Evolutionary conservation across 2,797 vertebrate species (phyloP).

Genomic region (Lagorchestes hirsutus): DNA sequence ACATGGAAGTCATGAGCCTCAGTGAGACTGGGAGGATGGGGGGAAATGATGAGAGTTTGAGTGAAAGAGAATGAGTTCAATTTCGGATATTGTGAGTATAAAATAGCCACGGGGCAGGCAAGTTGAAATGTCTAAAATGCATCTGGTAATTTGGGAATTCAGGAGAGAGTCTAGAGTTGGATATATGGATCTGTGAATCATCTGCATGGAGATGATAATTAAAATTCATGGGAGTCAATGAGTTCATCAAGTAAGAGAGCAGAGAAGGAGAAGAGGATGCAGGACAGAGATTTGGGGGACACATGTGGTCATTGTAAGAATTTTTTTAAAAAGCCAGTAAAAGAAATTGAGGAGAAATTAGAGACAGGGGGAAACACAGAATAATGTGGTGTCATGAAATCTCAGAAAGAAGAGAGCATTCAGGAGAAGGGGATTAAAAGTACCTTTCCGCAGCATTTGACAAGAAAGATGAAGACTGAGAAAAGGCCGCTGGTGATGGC

Average conservation of each 20-base stretch:
- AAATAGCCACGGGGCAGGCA: neutral
- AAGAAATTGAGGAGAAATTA: neutral
- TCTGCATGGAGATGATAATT: neutral
- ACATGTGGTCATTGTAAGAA: neutral
- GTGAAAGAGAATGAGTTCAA: neutral
- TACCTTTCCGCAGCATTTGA: neutral
- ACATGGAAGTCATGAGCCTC: neutral
- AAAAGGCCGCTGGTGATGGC: neutral
- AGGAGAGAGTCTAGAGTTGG: neutral
- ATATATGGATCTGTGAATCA: neutral
- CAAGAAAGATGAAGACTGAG: neutral
- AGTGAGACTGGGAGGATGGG: neutral
- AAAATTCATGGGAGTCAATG: neutral
- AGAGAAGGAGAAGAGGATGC: neutral
- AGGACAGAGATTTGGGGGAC: neutral
- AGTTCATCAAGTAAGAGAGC: neutral
- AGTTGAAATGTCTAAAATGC: neutral
- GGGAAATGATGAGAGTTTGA: neutral
- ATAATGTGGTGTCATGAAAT: neutral
- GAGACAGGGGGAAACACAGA: neutral
- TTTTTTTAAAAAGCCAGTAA: neutral
- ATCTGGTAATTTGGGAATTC: neutral
- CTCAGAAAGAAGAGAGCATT: neutral
- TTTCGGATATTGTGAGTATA: neutral
- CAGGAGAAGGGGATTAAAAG: neutral